Base-by-base conservation (phyloP, 2,113 vertebrate genomes). In the Tyrannus savana region DNA sequence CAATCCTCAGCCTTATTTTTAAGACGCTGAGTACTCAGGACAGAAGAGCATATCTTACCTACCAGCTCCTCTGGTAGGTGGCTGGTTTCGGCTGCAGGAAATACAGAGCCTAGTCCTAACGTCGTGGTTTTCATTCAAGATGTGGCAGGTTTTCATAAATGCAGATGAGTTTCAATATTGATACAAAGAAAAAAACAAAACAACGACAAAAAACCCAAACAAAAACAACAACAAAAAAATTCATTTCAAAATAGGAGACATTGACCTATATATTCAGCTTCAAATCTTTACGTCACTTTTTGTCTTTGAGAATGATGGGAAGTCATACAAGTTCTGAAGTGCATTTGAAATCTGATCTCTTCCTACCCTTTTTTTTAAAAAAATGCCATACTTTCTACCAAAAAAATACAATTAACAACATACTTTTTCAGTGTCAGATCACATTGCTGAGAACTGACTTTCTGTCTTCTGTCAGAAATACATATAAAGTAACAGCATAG, bases 21-120 rank as follows among this genome's bases (percentile, higher is more conserved):
- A 10, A 33, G 37, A 6, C 2, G 10, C 3, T 2, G 3, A 27
- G 18, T 3, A 7, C 19, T 31, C 1, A 19, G 44, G 42, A 37
- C 35, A 31, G 59, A 62, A 12, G 41, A 62, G 44, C 4, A 2
- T 9, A 1, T 52, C 47, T 25, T 22, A 0, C 46, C 22, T 28
- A 7, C 7, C 33, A 5, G 39, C 14, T 31, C 25, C 11, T 6
- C 25, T 47, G 41, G 15, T 10, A 19, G 60, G 3, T 4, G 47
- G 16, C 39, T 49, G 41, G 10, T 66, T 64, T 89, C 2, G 3
- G 60, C 58, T 62, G 2, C 41, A 14, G 52, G 39, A 87, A 71
- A 33, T 5, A 7, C 21, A 39, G 22, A 3, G 1, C 10, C 49
- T 11, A 5, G 39, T 33, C 6, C 47, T 5, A 33, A 19, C 7